These are phyloP conservation scores for Gibbula magus DNA, from an alignment of 2,888 invertebrate genomes.

Conservation along the genomic window DNA sequence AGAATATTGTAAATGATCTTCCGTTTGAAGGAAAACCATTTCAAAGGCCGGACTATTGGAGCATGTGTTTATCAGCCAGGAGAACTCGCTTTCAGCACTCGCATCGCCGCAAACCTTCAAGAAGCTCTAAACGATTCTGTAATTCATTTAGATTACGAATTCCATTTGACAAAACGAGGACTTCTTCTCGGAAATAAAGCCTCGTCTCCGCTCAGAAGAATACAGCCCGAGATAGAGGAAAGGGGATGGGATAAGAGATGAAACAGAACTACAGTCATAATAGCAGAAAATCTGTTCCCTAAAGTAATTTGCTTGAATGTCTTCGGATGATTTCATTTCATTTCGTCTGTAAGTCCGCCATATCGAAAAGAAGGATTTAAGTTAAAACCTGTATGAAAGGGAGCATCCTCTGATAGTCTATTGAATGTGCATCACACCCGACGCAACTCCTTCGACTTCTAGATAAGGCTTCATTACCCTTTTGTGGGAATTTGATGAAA, in stretches of 20 bases:
- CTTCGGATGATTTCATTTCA: conserved; percentile 22
- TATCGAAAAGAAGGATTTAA: conserved; percentile 18
- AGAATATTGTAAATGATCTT: conserved; percentile 4
- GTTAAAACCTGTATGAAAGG: conserved; percentile 24
- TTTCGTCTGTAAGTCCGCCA: conserved; percentile 12
- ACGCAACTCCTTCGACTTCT: conserved; percentile 22
- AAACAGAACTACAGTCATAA: conserved; percentile 7
- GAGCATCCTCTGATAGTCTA: not conserved
- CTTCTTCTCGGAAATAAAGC: not conserved
- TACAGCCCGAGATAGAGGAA: not conserved
- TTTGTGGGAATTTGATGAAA: conserved; percentile 47
- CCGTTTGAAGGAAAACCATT: not conserved
- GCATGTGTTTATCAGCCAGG: not conserved
- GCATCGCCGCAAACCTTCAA: not conserved
- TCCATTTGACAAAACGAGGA: conserved; percentile 20
- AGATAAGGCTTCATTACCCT: conserved; percentile 45
- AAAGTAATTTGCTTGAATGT: conserved; percentile 25
- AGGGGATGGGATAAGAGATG: not conserved
- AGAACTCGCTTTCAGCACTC: not conserved
- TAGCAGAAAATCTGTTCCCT: conserved; percentile 14
- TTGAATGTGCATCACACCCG: conserved; percentile 4
- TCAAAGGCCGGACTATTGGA: not conserved
- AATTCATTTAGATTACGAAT: conserved; percentile 24
- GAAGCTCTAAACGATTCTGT: not conserved
- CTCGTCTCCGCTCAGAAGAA: not conserved